Base-by-base conservation (phyloP, 2,797 vertebrate species). In the Alca torda region DNA sequence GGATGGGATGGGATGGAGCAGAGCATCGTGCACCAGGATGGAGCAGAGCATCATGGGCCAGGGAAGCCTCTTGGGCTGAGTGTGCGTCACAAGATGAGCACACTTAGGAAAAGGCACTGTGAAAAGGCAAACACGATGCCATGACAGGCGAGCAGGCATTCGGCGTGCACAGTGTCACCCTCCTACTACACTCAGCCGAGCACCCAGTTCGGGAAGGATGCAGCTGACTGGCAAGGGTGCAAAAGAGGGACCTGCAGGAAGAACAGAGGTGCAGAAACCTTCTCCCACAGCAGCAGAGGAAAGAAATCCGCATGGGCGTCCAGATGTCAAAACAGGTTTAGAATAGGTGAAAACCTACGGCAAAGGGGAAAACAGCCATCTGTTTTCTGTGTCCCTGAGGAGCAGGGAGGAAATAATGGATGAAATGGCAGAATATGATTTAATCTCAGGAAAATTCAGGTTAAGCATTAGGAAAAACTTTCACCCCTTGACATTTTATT, bases 101-200 rank as follows among this genome's bases (percentile, higher is more conserved):
- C 9, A 1, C 26, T 17, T 72, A 9, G 2, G 31, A 13, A 6
- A 19, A 45, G 59, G 17, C 9, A 0, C 31, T 9, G 39, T 53
- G 53, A 60, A 46, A 65, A 53, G 63, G 48, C 43, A 18, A 16
- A 30, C 11, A 4, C 3, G 9, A 3, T 8, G 23, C 50, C 13
- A 0, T 3, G 25, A 13, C 0, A 6, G 59, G 35, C 0, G 28
- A 84, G 73, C 45, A 21, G 59, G 51, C 11, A 1, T 63, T 69
- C 1, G 6, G 20, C 6, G 1, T 11, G 35, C 28, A 0, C 1
- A 6, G 46, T 46, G 61, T 69, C 69, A 70, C 35, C 69, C 25
- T 68, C 21, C 63, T 19, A 0, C 8, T 5, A 11, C 6, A 0
- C 45, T 23, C 70, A 50, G 64, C 28, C 1, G 1, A 57, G 77